phyloP scores from a whole-genome alignment of 1,140 invertebrate species.

The Drosophila ficusphila region DNA sequence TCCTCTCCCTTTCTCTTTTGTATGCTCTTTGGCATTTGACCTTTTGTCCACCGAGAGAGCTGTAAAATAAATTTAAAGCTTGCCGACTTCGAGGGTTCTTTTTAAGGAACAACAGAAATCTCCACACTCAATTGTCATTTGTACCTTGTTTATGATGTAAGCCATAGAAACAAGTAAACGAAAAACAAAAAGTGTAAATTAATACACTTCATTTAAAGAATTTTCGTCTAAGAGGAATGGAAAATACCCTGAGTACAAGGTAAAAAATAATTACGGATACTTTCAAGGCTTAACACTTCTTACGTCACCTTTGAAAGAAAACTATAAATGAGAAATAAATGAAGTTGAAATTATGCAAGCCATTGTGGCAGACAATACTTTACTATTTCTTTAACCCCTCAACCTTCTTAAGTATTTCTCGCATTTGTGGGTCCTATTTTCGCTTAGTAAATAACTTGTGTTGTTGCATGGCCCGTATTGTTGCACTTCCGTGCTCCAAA shows the following conservation, averaged over 20 bases:
- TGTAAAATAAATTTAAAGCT: conserved; percentile 73
- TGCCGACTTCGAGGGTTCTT: conserved; percentile 21
- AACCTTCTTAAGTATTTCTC: not conserved
- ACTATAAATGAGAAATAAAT: conserved; percentile 42
- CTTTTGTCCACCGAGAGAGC: conserved; percentile 69
- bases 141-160: not conserved
- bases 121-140: conserved; percentile 35
- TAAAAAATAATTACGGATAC: not conserved
- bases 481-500: conserved; percentile 71
- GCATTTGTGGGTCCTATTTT: conserved; percentile 22
- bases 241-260: too few species aligned
- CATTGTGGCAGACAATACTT: conserved; percentile 1
- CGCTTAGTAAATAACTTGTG: conserved; percentile 50
- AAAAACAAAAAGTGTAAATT: not conserved
- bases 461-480: conserved; percentile 52
- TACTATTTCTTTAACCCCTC: not conserved
- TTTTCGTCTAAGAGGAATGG: too few species aligned
- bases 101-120: conserved; percentile 29
- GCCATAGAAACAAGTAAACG: too few species aligned
- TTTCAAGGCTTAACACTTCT: not conserved
- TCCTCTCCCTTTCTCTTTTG: not conserved
- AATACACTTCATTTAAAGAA: too few species aligned
- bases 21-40: conserved; percentile 65
- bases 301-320: not conserved
- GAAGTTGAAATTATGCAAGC: conserved; percentile 29